Conservation (phyloP, 30 jellyfish, hydroid and myxozoan genomes). For the Hydra vulgaris region DNA sequence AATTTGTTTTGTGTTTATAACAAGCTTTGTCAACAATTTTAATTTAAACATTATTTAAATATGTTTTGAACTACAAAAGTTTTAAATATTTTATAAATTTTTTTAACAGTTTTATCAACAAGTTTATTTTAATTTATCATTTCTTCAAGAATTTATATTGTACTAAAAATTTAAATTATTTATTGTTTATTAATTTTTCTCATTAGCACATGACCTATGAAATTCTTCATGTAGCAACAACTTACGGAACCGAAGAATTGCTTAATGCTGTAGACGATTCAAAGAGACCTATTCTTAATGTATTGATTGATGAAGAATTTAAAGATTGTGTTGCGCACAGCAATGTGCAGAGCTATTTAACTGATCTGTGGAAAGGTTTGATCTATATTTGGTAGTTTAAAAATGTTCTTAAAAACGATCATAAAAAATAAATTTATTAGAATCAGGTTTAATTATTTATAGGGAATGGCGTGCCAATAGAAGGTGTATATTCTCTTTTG, state of each 20-base stretch:
- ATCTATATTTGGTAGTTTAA: not conserved
- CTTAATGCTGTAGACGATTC: constrained; percentile 86
- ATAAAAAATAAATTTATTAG: too few species aligned
- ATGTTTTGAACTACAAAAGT: too few species aligned
- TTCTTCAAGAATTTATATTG: too few species aligned
- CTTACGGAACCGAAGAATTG: constrained; percentile 58
- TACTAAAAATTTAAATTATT: too few species aligned
- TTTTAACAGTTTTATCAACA: too few species aligned
- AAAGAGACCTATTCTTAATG: constrained; percentile 67
- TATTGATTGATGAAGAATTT: constrained; percentile 75
- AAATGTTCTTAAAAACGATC: not conserved
- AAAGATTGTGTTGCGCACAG: constrained; percentile 90
- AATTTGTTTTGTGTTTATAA: too few species aligned
- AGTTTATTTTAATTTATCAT: too few species aligned
- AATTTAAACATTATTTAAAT: too few species aligned
- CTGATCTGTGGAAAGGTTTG: constrained; percentile 92
- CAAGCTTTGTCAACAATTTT: too few species aligned
- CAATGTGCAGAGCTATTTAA: constrained; percentile 75
- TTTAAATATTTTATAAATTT: too few species aligned
- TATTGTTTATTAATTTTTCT: too few species aligned
- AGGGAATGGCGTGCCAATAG: constrained; percentile 26
- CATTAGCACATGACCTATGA: constrained; percentile 56
- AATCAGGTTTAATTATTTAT: too few species aligned
- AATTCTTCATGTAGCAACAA: constrained; percentile 65
- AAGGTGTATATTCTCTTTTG: constrained; percentile 7